Conservation (phyloP, 1,140 invertebrate genomes). For the Drosophila busckii region DNA sequence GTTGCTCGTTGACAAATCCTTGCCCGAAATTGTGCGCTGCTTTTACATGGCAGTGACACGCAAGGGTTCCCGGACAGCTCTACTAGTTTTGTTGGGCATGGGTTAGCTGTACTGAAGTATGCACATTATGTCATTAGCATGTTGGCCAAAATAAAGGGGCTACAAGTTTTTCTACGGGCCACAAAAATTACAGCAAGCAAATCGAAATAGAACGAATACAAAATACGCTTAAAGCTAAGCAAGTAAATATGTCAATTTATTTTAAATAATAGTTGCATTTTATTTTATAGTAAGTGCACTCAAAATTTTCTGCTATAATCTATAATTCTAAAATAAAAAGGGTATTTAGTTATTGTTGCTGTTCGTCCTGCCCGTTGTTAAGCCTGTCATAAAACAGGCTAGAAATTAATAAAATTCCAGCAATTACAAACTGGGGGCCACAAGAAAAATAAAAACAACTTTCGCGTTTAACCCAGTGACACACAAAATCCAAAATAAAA, state of each 20-base stretch:
- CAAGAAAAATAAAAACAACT: constrained; percentile 45
- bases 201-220: too few species aligned
- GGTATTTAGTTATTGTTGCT: not conserved
- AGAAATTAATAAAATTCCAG: constrained; percentile 72
- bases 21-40: constrained; percentile 6
- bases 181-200: too few species aligned
- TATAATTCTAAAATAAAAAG: too few species aligned
- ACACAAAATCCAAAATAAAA: too few species aligned
- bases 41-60: constrained; percentile 45
- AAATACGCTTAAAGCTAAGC: too few species aligned
- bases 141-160: constrained; percentile 64
- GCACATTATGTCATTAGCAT: constrained; percentile 77
- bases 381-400: constrained; percentile 50
- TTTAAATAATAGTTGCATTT: too few species aligned
- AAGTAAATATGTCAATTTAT: too few species aligned
- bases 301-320: too few species aligned
- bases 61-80: constrained; percentile 43
- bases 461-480: too few species aligned
- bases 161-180: constrained; percentile 38
- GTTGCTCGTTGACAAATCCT: not conserved
- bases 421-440: constrained; percentile 68
- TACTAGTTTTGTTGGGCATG: constrained; percentile 21
- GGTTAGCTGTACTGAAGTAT: constrained; percentile 58
- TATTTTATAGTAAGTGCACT: too few species aligned
- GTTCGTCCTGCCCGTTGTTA: constrained; percentile 4